Conservation (phyloP, 53 echinoderm and acorn worm species). For the Echinometra lucunter region DNA sequence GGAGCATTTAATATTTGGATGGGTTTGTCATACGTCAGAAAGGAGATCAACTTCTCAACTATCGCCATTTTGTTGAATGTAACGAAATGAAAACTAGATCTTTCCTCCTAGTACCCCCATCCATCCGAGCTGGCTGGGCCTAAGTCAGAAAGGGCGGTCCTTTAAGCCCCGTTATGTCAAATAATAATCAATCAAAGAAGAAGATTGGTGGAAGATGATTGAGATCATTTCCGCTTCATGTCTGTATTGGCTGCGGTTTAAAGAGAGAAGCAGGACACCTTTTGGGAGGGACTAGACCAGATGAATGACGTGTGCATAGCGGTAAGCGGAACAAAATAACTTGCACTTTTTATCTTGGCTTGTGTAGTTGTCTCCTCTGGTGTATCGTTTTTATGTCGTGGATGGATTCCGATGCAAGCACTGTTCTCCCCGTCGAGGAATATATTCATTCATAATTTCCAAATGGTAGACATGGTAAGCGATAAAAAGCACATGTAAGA, state of each 20-base stretch:
- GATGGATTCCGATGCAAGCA: too few species aligned
- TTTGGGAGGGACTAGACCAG: background rate
- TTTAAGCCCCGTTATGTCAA: conserved; percentile 59
- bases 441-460: too few species aligned
- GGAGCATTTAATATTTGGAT: conserved; percentile 6
- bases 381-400: background rate
- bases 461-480: too few species aligned
- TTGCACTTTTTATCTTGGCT: background rate
- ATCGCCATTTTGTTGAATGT: conserved; percentile 50
- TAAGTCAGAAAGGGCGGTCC: conserved; percentile 56
- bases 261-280: background rate
- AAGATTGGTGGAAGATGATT: conserved; percentile 13
- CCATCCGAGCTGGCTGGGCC: background rate
- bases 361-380: background rate
- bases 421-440: too few species aligned
- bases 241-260: conserved; percentile 21
- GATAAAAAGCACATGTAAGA: too few species aligned
- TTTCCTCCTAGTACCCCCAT: background rate
- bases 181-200: conserved; percentile 57
- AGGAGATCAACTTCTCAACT: conserved; percentile 49
- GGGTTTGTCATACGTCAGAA: conserved; percentile 28
- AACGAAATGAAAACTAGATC: conserved; percentile 27
- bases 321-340: background rate
- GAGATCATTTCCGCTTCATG: conserved; percentile 48
- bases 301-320: conserved; percentile 16